Percentiles rank a stretch among this genome's conserved stretches.
phyloP scores from a whole-genome alignment of 2,113 vertebrate species.

The Sinocyclocheilus grahami region DNA sequence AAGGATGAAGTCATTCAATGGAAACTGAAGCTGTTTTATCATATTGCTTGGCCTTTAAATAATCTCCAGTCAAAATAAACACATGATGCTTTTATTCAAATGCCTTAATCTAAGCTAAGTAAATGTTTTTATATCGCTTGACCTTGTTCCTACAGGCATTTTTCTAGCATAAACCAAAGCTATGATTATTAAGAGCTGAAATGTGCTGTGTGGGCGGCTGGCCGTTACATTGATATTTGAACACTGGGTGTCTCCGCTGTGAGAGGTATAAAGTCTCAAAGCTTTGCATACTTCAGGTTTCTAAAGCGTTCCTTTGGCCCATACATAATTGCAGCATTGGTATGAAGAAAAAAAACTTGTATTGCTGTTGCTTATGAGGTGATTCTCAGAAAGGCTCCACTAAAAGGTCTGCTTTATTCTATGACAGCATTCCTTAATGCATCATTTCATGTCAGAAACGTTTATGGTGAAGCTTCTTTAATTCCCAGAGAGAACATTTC shows the following conservation, averaged over 20 bases:
- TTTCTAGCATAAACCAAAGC: slow-evolving; percentile 24
- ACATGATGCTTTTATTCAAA: not conserved
- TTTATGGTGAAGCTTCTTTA: slow-evolving; percentile 8
- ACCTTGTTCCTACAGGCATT: slow-evolving; percentile 17
- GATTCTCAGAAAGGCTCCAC: not conserved
- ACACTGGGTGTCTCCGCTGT: slow-evolving; percentile 49
- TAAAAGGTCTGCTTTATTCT: not conserved
- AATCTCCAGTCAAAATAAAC: slow-evolving; percentile 37
- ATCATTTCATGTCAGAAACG: slow-evolving; percentile 14
- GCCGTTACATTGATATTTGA: slow-evolving; percentile 41
- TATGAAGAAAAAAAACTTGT: not conserved
- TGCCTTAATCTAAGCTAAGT: not conserved
- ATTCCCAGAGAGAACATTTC: slow-evolving; percentile 27
- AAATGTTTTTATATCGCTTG: slow-evolving; percentile 40
- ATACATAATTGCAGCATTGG: slow-evolving; percentile 42
- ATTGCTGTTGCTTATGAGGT: slow-evolving; percentile 11
- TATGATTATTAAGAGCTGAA: slow-evolving; percentile 24
- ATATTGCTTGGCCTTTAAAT: not conserved
- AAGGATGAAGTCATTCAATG: not conserved
- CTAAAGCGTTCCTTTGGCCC: slow-evolving; percentile 34
- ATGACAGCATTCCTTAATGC: slow-evolving; percentile 11
- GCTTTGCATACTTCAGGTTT: slow-evolving; percentile 42
- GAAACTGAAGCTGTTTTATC: slow-evolving; percentile 8
- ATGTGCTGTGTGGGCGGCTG: not conserved
- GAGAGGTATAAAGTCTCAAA: slow-evolving; percentile 32